phyloP scores from a whole-genome alignment of 1,140 invertebrate species.

The Drosophila nannoptera region DNA sequence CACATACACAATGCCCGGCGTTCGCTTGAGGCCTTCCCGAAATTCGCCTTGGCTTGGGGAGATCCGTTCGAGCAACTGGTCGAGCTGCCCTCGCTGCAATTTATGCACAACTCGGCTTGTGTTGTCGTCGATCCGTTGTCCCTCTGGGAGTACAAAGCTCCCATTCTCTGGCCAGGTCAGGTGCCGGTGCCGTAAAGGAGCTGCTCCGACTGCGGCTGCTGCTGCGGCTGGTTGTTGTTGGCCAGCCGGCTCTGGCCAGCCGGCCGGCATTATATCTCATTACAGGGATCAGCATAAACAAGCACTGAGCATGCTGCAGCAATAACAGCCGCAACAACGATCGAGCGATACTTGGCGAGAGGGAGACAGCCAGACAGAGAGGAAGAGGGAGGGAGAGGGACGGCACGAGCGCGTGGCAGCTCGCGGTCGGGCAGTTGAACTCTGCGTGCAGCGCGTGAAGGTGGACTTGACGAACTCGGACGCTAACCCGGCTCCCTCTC shows the following conservation, averaged over 20 bases:
- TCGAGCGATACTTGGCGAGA: constrained; percentile 66
- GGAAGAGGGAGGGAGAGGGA: constrained; percentile 7
- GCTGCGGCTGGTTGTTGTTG: constrained; percentile 24
- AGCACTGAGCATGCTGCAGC: constrained; percentile 65
- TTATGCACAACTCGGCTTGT: constrained; percentile 17
- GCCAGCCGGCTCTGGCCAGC: constrained; percentile 43
- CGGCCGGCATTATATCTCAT: constrained; percentile 77
- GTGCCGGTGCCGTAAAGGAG: constrained; percentile 35
- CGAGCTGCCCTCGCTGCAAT: constrained; percentile 19
- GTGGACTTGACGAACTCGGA: constrained; percentile 65
- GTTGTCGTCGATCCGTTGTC: constrained; percentile 21
- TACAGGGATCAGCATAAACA: constrained; percentile 78
- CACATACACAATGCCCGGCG: constrained; percentile 9
- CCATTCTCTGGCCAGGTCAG: constrained; percentile 38
- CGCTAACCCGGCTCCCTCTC: constrained; percentile 16
- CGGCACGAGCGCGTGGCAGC: constrained; percentile 16
- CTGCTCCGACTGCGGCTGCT: constrained; percentile 17
- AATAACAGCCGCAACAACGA: constrained; percentile 49
- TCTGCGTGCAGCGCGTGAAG: constrained; percentile 63
- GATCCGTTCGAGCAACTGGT: background rate
- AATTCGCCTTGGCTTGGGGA: background rate
- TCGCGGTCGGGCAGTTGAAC: constrained; percentile 66
- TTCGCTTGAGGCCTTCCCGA: no score
- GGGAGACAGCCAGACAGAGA: constrained; percentile 21
- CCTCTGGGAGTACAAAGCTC: constrained; percentile 29